A percentile compares a stretch with the other conserved stretches of the same genome.
These are phyloP conservation scores for Tanaodytes sp. DNA, from an alignment of 2,888 invertebrate species.

Conservation along the genomic window DNA sequence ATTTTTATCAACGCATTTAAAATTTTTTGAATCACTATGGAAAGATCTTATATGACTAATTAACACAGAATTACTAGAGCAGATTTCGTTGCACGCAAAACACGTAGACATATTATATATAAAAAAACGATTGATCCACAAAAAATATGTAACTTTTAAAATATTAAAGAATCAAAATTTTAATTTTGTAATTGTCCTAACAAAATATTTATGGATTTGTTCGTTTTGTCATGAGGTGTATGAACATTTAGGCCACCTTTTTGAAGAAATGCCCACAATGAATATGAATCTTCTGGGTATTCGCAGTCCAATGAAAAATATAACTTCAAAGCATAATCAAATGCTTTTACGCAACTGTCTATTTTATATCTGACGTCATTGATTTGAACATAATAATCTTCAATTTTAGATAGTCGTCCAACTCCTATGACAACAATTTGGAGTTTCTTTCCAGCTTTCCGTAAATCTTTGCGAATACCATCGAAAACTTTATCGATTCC, in stretches of 20 bases:
- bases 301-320: slow-evolving; percentile 22
- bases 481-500: no score
- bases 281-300: slow-evolving; percentile 14
- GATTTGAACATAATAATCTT: slow-evolving; percentile 20
- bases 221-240: slow-evolving; percentile 18
- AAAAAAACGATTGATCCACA: no score
- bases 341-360: slow-evolving; percentile 10
- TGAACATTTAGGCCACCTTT: slow-evolving; percentile 10
- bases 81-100: no score
- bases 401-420: slow-evolving; percentile 12
- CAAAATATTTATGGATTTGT: no score
- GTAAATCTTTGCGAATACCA: not conserved
- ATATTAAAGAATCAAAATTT: no score
- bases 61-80: no score
- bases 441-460: slow-evolving; percentile 5
- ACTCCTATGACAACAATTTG: slow-evolving; percentile 16
- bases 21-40: no score
- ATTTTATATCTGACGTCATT: slow-evolving; percentile 19
- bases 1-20: no score
- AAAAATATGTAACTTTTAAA: no score
- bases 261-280: slow-evolving; percentile 31
- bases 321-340: slow-evolving; percentile 24
- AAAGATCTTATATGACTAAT: no score
- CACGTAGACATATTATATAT: no score
- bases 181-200: no score